These are phyloP conservation scores for Opisthocomus hoazin DNA, from an alignment of 2,113 vertebrate genomes.

Conservation along the genomic window DNA sequence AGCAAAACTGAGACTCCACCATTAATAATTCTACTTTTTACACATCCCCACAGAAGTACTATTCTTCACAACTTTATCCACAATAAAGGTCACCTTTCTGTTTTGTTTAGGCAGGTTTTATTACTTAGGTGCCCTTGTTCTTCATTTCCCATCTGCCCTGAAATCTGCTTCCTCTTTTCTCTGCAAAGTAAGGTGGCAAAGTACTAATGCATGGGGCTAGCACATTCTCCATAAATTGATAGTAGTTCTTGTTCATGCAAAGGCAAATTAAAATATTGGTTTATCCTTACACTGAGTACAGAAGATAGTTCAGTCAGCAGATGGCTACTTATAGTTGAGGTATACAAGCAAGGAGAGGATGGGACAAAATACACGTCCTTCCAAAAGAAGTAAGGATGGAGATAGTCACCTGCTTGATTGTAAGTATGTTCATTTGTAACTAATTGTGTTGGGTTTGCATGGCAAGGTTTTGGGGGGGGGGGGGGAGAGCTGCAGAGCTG, in stretches of 20 bases:
- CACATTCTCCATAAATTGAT: not conserved
- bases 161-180: not conserved
- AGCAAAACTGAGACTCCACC: not conserved
- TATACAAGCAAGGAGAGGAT: not conserved
- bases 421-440: not conserved
- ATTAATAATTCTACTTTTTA: not conserved
- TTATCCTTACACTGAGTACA: not conserved
- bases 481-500: no score
- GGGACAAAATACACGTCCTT: not conserved
- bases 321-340: not conserved
- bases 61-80: not conserved
- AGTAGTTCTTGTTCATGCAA: not conserved
- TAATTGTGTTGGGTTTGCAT: no score
- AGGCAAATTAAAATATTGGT: not conserved
- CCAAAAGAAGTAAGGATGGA: not conserved
- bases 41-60: not conserved
- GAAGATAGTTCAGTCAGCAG: not conserved
- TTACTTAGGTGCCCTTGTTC: not conserved
- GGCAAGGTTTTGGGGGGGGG: no score
- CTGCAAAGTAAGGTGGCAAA: not conserved
- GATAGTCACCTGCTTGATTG: not conserved
- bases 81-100: not conserved
- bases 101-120: not conserved
- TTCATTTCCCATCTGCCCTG: not conserved
- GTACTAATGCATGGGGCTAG: not conserved